phyloP scores from a whole-genome alignment of 1,140 invertebrate genomes.

The Papilio glaucus region DNA sequence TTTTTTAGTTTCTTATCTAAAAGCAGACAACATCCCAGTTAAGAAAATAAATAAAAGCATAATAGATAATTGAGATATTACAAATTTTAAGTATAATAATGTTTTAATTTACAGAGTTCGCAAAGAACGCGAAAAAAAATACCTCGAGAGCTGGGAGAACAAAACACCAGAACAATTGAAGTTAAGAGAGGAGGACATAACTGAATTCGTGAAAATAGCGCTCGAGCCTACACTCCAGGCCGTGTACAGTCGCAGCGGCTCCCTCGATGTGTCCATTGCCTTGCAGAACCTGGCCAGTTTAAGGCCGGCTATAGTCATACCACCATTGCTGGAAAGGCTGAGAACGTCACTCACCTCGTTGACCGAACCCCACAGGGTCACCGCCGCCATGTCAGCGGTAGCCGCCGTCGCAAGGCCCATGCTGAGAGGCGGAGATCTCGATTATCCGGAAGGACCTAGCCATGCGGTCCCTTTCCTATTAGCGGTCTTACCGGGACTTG shows the following conservation, averaged over 20 bases:
- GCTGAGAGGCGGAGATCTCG: slow-evolving; percentile 85
- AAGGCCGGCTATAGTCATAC: slow-evolving; percentile 92
- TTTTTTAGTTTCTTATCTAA: no score
- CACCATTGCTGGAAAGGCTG: slow-evolving; percentile 91
- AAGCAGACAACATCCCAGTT: no score
- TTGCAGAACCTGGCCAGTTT: slow-evolving; percentile 91
- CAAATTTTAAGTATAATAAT: no score
- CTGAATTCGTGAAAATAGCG: slow-evolving; percentile 91
- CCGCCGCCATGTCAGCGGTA: slow-evolving; percentile 90
- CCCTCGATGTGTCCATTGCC: slow-evolving; percentile 86
- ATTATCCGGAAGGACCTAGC: slow-evolving; percentile 90
- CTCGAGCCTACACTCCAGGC: slow-evolving; percentile 88
- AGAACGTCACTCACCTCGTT: slow-evolving; percentile 92
- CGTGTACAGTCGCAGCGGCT: slow-evolving; percentile 90
- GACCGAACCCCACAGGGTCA: slow-evolving; percentile 94
- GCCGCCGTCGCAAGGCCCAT: slow-evolving; percentile 88
- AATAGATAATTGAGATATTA: no score
- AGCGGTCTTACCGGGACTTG: slow-evolving; percentile 92
- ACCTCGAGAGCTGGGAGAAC: slow-evolving; percentile 86
- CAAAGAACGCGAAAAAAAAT: slow-evolving; percentile 70
- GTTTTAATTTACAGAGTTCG: slow-evolving; percentile 66
- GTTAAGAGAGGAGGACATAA: slow-evolving; percentile 92
- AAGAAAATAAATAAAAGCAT: no score
- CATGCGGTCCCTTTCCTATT: slow-evolving; percentile 93
- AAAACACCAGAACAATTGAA: slow-evolving; percentile 87